These are phyloP conservation scores for Fistularia tabacaria DNA, from an alignment of 2,797 vertebrate genomes.

Conservation along the genomic window DNA sequence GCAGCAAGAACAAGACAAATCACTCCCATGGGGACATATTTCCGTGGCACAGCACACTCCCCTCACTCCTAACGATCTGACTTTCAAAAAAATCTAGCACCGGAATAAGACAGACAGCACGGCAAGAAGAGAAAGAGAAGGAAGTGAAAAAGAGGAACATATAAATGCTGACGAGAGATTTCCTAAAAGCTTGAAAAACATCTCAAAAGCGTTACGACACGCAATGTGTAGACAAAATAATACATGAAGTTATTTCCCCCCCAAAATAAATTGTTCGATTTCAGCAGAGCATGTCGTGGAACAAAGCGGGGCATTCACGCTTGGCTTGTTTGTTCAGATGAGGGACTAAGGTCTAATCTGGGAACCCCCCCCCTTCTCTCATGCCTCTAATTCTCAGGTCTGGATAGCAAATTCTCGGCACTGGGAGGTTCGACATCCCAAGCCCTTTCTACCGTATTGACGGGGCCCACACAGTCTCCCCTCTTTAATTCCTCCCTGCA, in stretches of 20 bases:
- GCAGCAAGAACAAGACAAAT: conserved; percentile 65
- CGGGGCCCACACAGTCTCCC: conserved; percentile 35
- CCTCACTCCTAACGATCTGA: conserved; percentile 64
- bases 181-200: conserved; percentile 26
- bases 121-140: conserved; percentile 26
- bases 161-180: conserved; percentile 26
- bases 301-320: conserved; percentile 24
- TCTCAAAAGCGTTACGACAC: no score
- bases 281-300: neutral
- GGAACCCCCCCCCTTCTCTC: conserved; percentile 10
- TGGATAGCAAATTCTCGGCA: conserved; percentile 55
- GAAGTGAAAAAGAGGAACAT: conserved; percentile 47
- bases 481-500: conserved; percentile 30
- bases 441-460: conserved; percentile 47
- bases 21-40: conserved; percentile 70
- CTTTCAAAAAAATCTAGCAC: conserved; percentile 49
- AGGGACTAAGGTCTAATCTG: conserved; percentile 2
- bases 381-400: conserved; percentile 50
- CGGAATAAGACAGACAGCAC: conserved; percentile 33
- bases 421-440: conserved; percentile 58
- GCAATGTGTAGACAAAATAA: no score
- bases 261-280: neutral
- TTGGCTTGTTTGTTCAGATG: conserved; percentile 41
- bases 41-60: conserved; percentile 55
- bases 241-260: conserved; percentile 14